Evolutionary conservation across 1,140 invertebrate genomes (phyloP).

Genomic region (Schmidtea mediterranea): DNA sequence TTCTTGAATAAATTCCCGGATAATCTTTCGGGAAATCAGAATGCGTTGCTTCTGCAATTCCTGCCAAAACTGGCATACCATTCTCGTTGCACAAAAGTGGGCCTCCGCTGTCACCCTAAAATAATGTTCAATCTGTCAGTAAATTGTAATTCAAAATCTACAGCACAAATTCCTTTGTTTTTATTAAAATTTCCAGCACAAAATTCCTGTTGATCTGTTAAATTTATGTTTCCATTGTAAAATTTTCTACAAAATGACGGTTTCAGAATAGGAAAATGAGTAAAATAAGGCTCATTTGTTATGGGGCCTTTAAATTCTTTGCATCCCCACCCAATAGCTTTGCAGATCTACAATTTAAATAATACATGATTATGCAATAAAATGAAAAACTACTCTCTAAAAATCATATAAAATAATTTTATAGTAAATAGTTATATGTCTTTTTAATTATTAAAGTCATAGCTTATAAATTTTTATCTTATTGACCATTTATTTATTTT

Average conservation of each 20-base stretch:
- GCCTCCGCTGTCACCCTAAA: conserved; percentile 4
- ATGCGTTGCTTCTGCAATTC: background rate
- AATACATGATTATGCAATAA: background rate
- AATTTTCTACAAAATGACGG: background rate
- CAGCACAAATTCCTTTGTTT: background rate
- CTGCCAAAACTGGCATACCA: background rate
- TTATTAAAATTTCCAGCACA: background rate
- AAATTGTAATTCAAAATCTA: background rate
- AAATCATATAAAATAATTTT: no score
- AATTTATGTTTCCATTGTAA: background rate
- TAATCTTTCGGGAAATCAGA: background rate
- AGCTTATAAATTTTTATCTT: no score
- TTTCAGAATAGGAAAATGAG: background rate
- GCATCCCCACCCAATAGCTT: background rate
- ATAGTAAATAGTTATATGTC: no score
- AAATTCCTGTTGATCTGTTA: background rate
- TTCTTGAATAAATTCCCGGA: background rate
- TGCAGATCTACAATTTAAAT: background rate
- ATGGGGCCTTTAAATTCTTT: background rate
- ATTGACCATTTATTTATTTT: no score
- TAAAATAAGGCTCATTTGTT: background rate
- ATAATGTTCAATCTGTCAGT: background rate
- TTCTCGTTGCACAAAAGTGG: background rate
- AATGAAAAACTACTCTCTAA: background rate
- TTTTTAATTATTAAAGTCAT: no score